A percentile compares a stretch with the other conserved stretches of the same genome.
Conservation (phyloP, 2,113 vertebrate genomes). For the Danionella cerebrum region DNA sequence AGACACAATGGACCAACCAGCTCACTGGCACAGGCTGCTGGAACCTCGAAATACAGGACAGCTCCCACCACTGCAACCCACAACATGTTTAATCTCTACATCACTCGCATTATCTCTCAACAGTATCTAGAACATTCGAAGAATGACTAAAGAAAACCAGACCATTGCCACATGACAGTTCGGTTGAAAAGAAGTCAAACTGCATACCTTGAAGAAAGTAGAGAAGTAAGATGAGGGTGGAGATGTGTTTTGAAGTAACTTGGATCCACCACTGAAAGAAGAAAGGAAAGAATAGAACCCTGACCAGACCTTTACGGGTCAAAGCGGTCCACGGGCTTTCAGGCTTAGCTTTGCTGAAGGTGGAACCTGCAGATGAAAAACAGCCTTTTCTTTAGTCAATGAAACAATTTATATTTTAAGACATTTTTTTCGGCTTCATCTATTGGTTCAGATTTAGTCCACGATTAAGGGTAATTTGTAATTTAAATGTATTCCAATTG, state of each 20-base stretch:
- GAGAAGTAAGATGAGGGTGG: conserved; percentile 79
- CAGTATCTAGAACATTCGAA: background rate
- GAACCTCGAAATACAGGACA: conserved; percentile 76
- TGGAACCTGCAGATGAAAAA: conserved; percentile 73
- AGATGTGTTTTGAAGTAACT: conserved; percentile 85
- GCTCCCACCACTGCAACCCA: conserved; percentile 71
- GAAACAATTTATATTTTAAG: too few species aligned
- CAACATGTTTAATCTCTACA: conserved; percentile 8
- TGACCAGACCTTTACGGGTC: conserved; percentile 88
- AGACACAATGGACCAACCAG: conserved; percentile 87
- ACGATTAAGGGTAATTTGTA: too few species aligned
- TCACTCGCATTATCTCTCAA: background rate
- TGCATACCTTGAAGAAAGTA: conserved; percentile 87
- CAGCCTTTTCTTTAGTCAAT: background rate
- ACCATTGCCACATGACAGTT: too few species aligned
- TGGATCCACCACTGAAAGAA: conserved; percentile 97
- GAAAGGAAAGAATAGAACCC: conserved; percentile 87
- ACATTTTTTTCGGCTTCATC: too few species aligned
- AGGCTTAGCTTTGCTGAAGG: conserved; percentile 95
- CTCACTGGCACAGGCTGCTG: conserved; percentile 79
- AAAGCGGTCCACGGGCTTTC: conserved; percentile 89
- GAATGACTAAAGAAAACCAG: background rate
- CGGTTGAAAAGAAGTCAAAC: background rate
- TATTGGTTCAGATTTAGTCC: too few species aligned
- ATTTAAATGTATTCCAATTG: too few species aligned